These are phyloP conservation scores for Lepidurus couesii DNA, from an alignment of 1,140 invertebrate species.

Conservation along the genomic window DNA sequence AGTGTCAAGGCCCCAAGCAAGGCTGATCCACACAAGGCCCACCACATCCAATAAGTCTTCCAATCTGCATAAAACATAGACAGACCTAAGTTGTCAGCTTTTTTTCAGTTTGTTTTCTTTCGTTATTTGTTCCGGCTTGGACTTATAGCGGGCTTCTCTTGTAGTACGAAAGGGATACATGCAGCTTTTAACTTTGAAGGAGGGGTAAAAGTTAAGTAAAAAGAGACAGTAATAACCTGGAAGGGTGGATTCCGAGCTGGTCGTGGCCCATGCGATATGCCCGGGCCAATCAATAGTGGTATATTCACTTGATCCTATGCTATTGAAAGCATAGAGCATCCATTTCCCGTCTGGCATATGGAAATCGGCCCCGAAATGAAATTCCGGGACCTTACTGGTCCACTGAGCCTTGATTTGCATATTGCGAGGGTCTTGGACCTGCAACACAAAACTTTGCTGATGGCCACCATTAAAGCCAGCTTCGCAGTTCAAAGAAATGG, in stretches of 20 bases:
- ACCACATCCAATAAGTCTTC: background rate
- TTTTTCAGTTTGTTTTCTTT: no score
- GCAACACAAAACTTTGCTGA: background rate
- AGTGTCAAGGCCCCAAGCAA: background rate
- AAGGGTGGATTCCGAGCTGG: slow-evolving; percentile 16
- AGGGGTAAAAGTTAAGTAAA: background rate
- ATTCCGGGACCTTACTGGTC: background rate
- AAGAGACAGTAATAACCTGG: background rate
- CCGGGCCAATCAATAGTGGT: slow-evolving; percentile 8
- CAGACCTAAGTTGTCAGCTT: background rate
- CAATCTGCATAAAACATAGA: background rate
- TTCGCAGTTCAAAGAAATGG: background rate
- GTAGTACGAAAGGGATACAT: no score
- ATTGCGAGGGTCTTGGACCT: background rate
- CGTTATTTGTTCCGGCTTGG: no score
- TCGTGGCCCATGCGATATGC: slow-evolving; percentile 16
- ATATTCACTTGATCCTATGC: slow-evolving; percentile 19
- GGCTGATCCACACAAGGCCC: background rate
- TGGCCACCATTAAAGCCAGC: slow-evolving; percentile 9
- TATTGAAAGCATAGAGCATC: slow-evolving; percentile 19
- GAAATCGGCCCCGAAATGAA: slow-evolving; percentile 7
- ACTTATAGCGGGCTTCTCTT: no score
- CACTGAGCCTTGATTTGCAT: slow-evolving; percentile 14
- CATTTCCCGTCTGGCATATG: slow-evolving; percentile 18
- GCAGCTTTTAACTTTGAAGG: background rate